Conservation (phyloP, 2,888 invertebrate genomes). For the Tenodera sinensis region DNA sequence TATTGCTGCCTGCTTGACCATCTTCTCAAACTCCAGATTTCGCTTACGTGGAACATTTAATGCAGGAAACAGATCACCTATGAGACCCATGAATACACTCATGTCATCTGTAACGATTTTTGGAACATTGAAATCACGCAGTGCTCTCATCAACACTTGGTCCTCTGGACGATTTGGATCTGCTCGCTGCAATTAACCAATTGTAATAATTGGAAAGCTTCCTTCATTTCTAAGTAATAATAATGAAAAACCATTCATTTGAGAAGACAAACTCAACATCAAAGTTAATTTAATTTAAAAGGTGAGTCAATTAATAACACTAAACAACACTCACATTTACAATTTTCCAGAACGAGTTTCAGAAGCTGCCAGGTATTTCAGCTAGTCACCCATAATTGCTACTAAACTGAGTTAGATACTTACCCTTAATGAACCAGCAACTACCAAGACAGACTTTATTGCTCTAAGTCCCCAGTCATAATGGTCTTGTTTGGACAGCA, state of each 20-base stretch:
- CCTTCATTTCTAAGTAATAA: no score
- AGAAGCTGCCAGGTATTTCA: no score
- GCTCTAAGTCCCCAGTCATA: slow-evolving; percentile 96
- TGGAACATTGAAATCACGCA: slow-evolving; percentile 91
- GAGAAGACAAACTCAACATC: no score
- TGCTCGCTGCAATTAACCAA: slow-evolving; percentile 54
- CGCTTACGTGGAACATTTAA: slow-evolving; percentile 87
- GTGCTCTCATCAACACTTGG: slow-evolving; percentile 89
- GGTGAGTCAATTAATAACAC: no score
- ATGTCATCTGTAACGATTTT: slow-evolving; percentile 91
- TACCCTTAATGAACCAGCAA: slow-evolving; percentile 86
- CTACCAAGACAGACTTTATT: slow-evolving; percentile 92
- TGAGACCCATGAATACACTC: slow-evolving; percentile 91
- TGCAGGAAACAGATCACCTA: slow-evolving; percentile 88
- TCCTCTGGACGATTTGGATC: slow-evolving; percentile 79
- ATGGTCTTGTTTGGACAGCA: slow-evolving; percentile 92
- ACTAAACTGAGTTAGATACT: neutral
- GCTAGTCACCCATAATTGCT: neutral
- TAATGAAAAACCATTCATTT: no score
- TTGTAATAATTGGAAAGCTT: neutral
- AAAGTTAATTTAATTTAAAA: no score
- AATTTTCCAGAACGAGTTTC: no score
- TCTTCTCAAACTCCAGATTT: slow-evolving; percentile 77
- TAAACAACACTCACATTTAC: no score
- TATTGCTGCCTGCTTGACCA: slow-evolving; percentile 69